Evolutionary conservation across 1,140 invertebrate species (phyloP).

Genomic region (Calliopsis andreniformis): DNA sequence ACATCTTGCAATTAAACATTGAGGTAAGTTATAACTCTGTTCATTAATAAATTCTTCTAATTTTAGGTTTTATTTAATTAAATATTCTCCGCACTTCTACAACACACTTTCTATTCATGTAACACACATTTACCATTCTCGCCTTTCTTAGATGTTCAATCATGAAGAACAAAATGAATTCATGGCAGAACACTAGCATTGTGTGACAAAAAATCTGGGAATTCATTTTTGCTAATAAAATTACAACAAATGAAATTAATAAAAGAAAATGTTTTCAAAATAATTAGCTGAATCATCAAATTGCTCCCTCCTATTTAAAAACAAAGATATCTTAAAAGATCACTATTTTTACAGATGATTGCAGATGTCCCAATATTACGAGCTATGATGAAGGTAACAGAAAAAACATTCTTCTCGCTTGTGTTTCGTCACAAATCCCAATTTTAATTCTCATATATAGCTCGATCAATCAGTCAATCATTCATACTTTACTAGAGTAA

Average conservation of each 20-base stretch:
- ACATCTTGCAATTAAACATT: constrained; percentile 38
- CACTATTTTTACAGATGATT: too few species aligned
- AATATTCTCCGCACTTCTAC: constrained; percentile 80
- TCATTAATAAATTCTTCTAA: constrained; percentile 70
- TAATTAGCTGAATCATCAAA: too few species aligned
- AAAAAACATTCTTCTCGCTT: constrained; percentile 1
- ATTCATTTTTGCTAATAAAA: constrained; percentile 8
- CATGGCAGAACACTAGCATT: constrained; percentile 67
- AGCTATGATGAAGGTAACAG: not conserved
- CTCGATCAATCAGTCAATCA: constrained; percentile 29
- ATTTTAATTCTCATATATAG: constrained; percentile 26
- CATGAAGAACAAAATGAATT: constrained; percentile 58
- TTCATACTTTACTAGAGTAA: constrained; percentile 67
- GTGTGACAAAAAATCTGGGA: constrained; percentile 1
- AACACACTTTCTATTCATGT: constrained; percentile 74
- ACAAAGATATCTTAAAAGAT: too few species aligned
- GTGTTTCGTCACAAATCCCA: constrained; percentile 65
- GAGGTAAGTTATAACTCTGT: constrained; percentile 55
- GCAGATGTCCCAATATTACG: not conserved
- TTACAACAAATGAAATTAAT: not conserved
- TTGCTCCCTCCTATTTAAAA: too few species aligned
- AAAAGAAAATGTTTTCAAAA: too few species aligned
- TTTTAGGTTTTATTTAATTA: constrained; percentile 80
- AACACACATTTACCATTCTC: constrained; percentile 75
- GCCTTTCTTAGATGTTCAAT: constrained; percentile 48